Conservation (phyloP, 2,113 vertebrate genomes). For the Etheostoma spectabile region DNA sequence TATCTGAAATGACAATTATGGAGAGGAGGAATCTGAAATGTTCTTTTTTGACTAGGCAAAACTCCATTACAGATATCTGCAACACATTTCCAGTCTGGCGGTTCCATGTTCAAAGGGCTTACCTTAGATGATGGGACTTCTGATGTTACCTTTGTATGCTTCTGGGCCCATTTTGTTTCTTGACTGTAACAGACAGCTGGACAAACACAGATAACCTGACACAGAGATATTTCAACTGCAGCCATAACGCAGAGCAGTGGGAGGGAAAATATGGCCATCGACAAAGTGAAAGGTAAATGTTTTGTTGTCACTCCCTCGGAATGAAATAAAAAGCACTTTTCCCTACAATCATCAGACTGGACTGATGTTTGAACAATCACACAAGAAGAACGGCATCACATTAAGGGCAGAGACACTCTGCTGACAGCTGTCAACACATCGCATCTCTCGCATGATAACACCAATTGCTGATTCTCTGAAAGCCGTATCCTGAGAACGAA, state of each 20-base stretch:
- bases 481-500: not conserved
- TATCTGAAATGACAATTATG: no score
- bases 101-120: no score
- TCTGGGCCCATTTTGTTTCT: not conserved
- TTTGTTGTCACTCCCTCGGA: not conserved
- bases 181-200: conserved; percentile 4
- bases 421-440: not conserved
- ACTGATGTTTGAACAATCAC: not conserved
- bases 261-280: not conserved
- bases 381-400: not conserved
- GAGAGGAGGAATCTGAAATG: no score
- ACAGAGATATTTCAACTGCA: conserved; percentile 18
- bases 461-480: not conserved
- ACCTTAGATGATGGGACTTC: no score
- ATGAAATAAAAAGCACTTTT: not conserved
- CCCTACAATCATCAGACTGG: not conserved
- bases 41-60: no score
- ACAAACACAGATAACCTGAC: conserved; percentile 40
- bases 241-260: not conserved
- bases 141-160: not conserved
- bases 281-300: not conserved
- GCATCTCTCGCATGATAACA: not conserved
- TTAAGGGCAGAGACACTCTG: not conserved
- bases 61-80: no score
- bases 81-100: no score